Conservation (phyloP, 2,888 invertebrate genomes). For the Eucera pruinosa region DNA sequence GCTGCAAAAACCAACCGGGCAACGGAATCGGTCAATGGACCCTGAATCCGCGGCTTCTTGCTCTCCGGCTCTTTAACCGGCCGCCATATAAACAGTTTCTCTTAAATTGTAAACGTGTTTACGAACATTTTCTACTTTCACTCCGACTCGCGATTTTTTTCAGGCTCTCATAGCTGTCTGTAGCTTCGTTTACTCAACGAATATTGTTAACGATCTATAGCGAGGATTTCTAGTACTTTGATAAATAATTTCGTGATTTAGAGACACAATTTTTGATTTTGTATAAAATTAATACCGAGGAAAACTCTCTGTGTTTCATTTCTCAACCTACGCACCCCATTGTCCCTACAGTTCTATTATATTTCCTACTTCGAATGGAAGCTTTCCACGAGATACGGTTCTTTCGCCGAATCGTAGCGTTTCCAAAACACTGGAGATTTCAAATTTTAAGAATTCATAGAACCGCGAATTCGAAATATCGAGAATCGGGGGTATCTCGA, state of each 20-base stretch:
- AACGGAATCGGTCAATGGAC: conserved; percentile 72
- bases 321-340: no score
- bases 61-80: neutral
- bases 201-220: conserved; percentile 6
- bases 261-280: neutral
- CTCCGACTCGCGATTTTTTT: neutral
- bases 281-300: neutral
- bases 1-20: conserved; percentile 47
- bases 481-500: no score
- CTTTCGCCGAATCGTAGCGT: no score
- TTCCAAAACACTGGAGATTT: no score
- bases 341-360: no score
- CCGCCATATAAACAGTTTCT: conserved; percentile 8
- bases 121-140: neutral
- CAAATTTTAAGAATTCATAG: no score
- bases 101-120: neutral
- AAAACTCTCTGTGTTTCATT: neutral
- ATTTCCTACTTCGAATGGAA: neutral
- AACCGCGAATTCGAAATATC: no score
- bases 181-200: neutral
- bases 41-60: conserved; percentile 50
- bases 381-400: no score
- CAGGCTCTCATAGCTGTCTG: neutral
- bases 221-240: neutral
- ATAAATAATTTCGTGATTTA: neutral